Percentiles rank a stretch among this genome's conserved stretches.
These are phyloP conservation scores for Centroberyx gerrardi DNA, from an alignment of 2,797 vertebrate species.

Conservation along the genomic window DNA sequence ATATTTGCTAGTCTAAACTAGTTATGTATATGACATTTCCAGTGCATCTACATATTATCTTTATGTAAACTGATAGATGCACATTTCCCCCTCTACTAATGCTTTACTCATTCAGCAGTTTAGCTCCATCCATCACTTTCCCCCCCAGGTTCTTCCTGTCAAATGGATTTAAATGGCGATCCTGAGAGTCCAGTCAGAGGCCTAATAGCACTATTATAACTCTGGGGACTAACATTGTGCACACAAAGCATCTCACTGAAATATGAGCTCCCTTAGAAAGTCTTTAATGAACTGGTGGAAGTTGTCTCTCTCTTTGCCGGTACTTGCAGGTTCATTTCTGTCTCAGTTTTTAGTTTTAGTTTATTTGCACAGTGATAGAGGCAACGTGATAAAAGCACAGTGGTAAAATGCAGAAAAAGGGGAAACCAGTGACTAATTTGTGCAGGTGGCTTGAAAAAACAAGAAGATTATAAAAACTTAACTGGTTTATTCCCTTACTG, in stretches of 20 bases:
- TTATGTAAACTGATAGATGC: slow-evolving; percentile 51
- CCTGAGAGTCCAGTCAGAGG: slow-evolving; percentile 72
- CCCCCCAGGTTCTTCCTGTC: slow-evolving; percentile 60
- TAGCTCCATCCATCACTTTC: slow-evolving; percentile 58
- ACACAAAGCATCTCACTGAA: slow-evolving; percentile 57
- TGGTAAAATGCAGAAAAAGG: not conserved
- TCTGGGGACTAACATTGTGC: slow-evolving; percentile 47
- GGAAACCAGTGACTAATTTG: not conserved
- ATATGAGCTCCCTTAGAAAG: slow-evolving; percentile 54
- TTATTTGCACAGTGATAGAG: too few species aligned
- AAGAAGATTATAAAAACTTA: too few species aligned
- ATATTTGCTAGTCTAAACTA: slow-evolving; percentile 11
- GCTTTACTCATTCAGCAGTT: slow-evolving; percentile 74
- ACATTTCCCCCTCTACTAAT: slow-evolving; percentile 51
- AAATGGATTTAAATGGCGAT: slow-evolving; percentile 83
- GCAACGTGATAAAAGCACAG: too few species aligned
- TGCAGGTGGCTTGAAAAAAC: not conserved
- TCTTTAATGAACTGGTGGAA: slow-evolving; percentile 61
- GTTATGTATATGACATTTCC: slow-evolving; percentile 11
- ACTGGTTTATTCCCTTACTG: too few species aligned
- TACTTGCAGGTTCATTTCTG: not conserved
- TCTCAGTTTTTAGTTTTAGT: too few species aligned
- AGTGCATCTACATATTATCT: slow-evolving; percentile 21
- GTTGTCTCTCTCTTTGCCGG: slow-evolving; percentile 24
- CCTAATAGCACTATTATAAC: slow-evolving; percentile 76